A percentile compares a stretch with the other conserved stretches of the same genome.
Evolutionary conservation across 2,797 vertebrate species (phyloP).

Genomic region (Dipus sagitta): DNA sequence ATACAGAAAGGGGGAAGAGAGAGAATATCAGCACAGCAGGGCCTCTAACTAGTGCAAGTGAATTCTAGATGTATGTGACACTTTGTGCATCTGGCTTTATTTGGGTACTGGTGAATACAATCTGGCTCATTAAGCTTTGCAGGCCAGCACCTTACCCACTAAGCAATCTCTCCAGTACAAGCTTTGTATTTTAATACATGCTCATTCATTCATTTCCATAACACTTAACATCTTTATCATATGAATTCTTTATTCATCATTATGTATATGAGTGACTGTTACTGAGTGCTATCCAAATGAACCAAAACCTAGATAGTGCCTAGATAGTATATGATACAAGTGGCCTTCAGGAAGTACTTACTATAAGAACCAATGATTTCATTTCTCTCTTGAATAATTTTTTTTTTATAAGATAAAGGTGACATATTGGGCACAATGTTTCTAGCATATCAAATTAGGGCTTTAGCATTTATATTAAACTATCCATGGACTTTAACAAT

Average conservation of each 20-base stretch:
- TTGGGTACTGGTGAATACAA: too few relatives aligned
- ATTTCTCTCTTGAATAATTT: not conserved
- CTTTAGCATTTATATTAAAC: not conserved
- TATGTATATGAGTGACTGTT: not conserved
- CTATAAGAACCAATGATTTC: not conserved
- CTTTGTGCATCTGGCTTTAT: too few relatives aligned
- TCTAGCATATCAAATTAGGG: not conserved
- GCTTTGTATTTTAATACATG: not conserved
- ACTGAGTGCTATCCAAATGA: too few relatives aligned
- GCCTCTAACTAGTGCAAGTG: too few relatives aligned
- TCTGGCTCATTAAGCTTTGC: too few relatives aligned
- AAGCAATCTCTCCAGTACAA: too few relatives aligned
- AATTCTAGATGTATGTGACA: too few relatives aligned
- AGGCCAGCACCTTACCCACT: too few relatives aligned
- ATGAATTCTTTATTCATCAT: not conserved
- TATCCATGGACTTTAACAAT: not conserved
- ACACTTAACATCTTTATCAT: not conserved
- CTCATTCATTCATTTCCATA: not conserved
- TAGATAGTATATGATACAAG: not conserved
- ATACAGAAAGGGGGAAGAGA: too few relatives aligned
- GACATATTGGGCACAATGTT: not conserved
- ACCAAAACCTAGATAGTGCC: not conserved
- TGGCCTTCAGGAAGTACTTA: not conserved
- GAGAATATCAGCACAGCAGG: too few relatives aligned
- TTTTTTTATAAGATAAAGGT: not conserved